Evolutionary conservation across 2,797 vertebrate genomes (phyloP).

Genomic region (Lithobates pipiens): DNA sequence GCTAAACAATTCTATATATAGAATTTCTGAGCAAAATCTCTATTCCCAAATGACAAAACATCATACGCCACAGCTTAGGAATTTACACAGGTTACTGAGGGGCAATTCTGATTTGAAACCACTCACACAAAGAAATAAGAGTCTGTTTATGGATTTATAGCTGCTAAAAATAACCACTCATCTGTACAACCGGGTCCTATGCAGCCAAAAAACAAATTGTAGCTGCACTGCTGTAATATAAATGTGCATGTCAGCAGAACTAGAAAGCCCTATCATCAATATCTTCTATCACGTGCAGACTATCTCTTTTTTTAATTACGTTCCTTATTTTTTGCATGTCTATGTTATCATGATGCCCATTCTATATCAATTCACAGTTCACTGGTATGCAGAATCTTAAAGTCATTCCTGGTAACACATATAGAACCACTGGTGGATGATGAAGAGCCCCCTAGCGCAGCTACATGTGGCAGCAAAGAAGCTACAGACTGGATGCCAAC

Average conservation of each 20-base stretch:
- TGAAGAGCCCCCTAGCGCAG: background rate
- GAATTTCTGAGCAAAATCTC: conserved; percentile 42
- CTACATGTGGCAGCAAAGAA: background rate
- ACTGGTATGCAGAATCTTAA: background rate
- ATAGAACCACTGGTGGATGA: background rate
- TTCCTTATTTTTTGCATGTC: background rate
- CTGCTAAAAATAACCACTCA: background rate
- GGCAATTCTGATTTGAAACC: conserved; percentile 19
- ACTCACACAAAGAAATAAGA: background rate
- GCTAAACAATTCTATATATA: conserved; percentile 61
- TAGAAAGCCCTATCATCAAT: background rate
- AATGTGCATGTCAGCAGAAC: background rate
- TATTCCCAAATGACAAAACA: conserved; percentile 49
- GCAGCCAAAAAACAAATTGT: background rate
- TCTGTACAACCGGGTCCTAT: background rate
- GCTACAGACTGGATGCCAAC: background rate
- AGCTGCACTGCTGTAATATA: background rate
- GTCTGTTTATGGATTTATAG: background rate
- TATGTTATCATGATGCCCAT: background rate
- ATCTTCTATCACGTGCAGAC: background rate
- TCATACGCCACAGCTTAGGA: conserved; percentile 39
- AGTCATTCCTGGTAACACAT: background rate
- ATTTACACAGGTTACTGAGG: conserved; percentile 57
- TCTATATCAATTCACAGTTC: background rate
- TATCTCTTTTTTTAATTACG: background rate